phyloP scores from a whole-genome alignment of 2,888 invertebrate species.

The Malachius bipustulatus region DNA sequence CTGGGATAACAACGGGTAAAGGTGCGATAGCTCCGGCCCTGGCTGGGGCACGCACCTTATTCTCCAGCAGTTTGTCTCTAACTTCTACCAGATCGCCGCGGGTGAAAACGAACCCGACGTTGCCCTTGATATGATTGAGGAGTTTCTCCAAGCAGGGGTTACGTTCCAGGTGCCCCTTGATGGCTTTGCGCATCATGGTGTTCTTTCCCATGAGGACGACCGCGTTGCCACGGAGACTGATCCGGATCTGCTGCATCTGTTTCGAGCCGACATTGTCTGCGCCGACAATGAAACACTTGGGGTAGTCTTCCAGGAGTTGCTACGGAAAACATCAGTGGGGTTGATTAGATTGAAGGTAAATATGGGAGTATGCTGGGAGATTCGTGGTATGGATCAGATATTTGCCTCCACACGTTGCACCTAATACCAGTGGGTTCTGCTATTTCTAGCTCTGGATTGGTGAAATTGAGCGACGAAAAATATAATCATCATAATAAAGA shows the following conservation, averaged over 20 bases:
- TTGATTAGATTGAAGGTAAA: too few species aligned
- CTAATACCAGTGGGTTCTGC: constrained; percentile 36
- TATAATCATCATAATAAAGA: constrained; percentile 25
- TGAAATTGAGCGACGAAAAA: constrained; percentile 31
- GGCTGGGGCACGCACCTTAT: constrained; percentile 97
- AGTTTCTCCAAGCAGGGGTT: constrained; percentile 90
- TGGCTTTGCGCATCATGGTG: constrained; percentile 99
- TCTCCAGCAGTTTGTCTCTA: constrained; percentile 83
- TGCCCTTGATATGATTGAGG: constrained; percentile 90
- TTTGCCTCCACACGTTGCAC: constrained; percentile 25
- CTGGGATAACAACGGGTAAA: constrained; percentile 90
- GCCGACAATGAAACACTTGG: constrained; percentile 98
- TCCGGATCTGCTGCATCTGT: constrained; percentile 99
- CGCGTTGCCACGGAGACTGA: constrained; percentile 79
- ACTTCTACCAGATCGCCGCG: constrained; percentile 85
- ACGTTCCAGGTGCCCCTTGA: constrained; percentile 90
- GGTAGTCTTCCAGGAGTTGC: constrained; percentile 94
- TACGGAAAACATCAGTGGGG: too few species aligned
- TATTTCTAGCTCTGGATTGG: constrained; percentile 38
- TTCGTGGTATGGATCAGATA: too few species aligned
- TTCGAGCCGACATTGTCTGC: constrained; percentile 99
- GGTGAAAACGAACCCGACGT: constrained; percentile 98
- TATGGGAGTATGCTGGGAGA: too few species aligned
- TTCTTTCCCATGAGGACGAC: constrained; percentile 99
- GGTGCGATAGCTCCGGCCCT: constrained; percentile 97